Evolutionary conservation across 2,888 invertebrate species (phyloP).

Genomic region (Myathropa florea): DNA sequence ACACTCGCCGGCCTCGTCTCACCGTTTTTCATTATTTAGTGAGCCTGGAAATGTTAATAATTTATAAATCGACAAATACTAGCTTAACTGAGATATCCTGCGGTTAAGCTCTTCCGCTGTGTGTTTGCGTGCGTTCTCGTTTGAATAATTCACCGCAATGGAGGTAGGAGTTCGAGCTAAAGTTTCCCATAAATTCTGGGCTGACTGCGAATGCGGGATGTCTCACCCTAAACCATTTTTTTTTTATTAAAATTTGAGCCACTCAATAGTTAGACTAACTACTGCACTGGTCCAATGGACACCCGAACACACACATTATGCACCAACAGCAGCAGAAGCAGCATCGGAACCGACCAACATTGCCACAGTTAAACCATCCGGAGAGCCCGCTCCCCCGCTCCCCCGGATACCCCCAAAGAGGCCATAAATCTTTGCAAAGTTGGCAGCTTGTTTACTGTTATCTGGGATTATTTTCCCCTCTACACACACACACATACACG

Average conservation of each 20-base stretch:
- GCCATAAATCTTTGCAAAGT: conserved; percentile 62
- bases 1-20: not conserved
- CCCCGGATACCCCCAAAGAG: not conserved
- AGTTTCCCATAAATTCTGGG: conserved; percentile 39
- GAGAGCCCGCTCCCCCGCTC: not conserved
- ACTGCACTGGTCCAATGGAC: not conserved
- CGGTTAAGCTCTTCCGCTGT: conserved; percentile 54
- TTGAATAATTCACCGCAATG: conserved; percentile 47
- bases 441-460: conserved; percentile 67
- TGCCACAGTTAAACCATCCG: not conserved
- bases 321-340: not conserved
- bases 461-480: conserved; percentile 58
- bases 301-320: not conserved
- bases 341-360: not conserved
- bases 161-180: conserved; percentile 38
- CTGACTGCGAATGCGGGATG: not conserved
- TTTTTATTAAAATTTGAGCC: conserved; percentile 6
- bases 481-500: not conserved
- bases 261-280: conserved; percentile 34
- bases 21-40: conserved; percentile 36
- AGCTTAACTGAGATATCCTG: conserved; percentile 62
- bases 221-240: not conserved
- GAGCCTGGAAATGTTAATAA: conserved; percentile 51
- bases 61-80: conserved; percentile 64
- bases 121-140: conserved; percentile 35